Conservation (phyloP, 2,113 vertebrate genomes). For the Rhodinocichla rosea region DNA sequence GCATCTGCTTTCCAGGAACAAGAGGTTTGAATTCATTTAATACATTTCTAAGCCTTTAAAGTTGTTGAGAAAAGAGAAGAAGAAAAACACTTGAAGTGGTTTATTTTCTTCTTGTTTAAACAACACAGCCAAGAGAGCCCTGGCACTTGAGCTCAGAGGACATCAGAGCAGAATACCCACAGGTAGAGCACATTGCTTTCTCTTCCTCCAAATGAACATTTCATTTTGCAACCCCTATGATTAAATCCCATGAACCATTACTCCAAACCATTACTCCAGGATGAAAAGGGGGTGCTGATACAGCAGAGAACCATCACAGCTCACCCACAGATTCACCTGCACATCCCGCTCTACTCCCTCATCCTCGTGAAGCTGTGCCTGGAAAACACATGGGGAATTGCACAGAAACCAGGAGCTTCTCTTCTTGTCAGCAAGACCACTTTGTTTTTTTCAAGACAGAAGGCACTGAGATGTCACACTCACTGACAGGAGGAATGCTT, state of each 20-base stretch:
- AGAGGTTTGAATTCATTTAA: background rate
- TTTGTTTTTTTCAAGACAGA: background rate
- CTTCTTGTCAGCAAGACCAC: background rate
- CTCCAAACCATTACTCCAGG: background rate
- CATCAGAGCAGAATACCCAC: background rate
- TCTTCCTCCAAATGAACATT: background rate
- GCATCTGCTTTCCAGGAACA: background rate
- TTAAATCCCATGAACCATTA: background rate
- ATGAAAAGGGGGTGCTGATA: background rate
- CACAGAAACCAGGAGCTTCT: background rate
- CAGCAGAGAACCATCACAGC: background rate
- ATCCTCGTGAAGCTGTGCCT: rapidly evolving
- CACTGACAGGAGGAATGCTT: background rate
- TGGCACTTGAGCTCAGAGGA: background rate
- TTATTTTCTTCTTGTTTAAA: background rate
- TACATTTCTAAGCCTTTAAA: background rate
- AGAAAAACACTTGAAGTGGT: background rate
- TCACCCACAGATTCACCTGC: background rate
- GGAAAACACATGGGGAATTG: background rate
- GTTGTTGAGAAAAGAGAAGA: background rate
- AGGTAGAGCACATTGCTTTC: background rate
- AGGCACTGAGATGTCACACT: background rate
- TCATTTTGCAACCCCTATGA: background rate
- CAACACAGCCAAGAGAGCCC: background rate
- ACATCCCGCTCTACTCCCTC: rapidly evolving